A percentile compares a stretch with the other conserved stretches of the same genome.
Evolutionary conservation across 2,888 invertebrate species (phyloP).

Genomic region (Ypsolopha scabrella): DNA sequence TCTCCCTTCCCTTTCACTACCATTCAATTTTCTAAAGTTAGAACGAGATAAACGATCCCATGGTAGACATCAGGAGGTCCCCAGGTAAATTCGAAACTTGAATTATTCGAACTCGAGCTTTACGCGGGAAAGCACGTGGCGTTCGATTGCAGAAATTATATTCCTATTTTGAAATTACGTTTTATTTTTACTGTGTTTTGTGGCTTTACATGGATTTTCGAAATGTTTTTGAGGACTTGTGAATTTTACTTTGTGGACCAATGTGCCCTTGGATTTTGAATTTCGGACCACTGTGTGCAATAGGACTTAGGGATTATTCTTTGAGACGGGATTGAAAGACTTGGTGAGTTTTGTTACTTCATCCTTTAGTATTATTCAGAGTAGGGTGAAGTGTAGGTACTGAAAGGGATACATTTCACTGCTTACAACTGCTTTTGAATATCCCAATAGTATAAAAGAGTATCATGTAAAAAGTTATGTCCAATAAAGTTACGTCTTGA

Average conservation of each 20-base stretch:
- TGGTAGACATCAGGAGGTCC: conserved; percentile 45
- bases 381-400: no score
- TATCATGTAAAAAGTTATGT: no score
- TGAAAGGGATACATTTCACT: no score
- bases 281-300: conserved; percentile 43
- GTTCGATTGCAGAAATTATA: conserved; percentile 12
- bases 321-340: conserved; percentile 31
- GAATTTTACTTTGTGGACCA: conserved; percentile 20
- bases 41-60: conserved; percentile 29
- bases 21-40: conserved; percentile 6
- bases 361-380: neutral
- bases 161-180: neutral
- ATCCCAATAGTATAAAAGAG: no score
- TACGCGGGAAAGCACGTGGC: conserved; percentile 58
- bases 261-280: conserved; percentile 33
- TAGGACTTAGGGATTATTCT: conserved; percentile 39
- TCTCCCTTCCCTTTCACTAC: conserved; percentile 20
- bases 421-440: no score
- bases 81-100: conserved; percentile 49
- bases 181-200: neutral
- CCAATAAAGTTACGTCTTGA: neutral
- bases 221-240: conserved; percentile 14
- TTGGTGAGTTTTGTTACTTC: conserved; percentile 37
- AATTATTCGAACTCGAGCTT: conserved; percentile 61
- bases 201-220: neutral